Evolutionary conservation across 2,113 vertebrate genomes (phyloP).

Genomic region (Heteronetta atricapilla): DNA sequence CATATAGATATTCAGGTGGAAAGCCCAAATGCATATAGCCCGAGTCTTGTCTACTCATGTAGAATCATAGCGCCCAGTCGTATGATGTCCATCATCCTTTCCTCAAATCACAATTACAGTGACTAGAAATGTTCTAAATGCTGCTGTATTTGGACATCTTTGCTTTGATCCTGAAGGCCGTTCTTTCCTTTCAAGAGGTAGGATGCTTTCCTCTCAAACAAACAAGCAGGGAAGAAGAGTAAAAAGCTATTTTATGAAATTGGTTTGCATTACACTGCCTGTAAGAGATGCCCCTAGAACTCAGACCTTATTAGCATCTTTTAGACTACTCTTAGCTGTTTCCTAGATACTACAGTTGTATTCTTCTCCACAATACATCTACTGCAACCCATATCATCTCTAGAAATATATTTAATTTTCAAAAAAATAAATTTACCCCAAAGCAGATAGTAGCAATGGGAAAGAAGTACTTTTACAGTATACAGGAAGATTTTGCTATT

Average conservation of each 20-base stretch:
- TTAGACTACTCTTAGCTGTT: not conserved
- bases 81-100: not conserved
- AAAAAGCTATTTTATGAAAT: not conserved
- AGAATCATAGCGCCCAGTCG: not conserved
- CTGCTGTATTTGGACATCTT: not conserved
- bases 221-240: not conserved
- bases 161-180: not conserved
- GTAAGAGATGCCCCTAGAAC: not conserved
- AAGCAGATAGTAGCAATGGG: not conserved
- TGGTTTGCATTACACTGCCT: not conserved
- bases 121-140: not conserved
- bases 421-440: not conserved
- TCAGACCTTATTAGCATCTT: not conserved
- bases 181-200: not conserved
- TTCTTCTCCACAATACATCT: not conserved
- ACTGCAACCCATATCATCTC: not conserved
- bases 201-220: not conserved
- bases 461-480: not conserved
- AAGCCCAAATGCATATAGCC: not conserved
- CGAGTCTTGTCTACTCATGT: fast-evolving
- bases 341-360: not conserved
- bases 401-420: not conserved
- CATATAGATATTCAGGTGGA: not conserved
- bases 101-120: not conserved
- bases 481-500: not conserved